Base-by-base conservation (phyloP, 2,888 invertebrate genomes). In the Spodoptera littoralis region DNA sequence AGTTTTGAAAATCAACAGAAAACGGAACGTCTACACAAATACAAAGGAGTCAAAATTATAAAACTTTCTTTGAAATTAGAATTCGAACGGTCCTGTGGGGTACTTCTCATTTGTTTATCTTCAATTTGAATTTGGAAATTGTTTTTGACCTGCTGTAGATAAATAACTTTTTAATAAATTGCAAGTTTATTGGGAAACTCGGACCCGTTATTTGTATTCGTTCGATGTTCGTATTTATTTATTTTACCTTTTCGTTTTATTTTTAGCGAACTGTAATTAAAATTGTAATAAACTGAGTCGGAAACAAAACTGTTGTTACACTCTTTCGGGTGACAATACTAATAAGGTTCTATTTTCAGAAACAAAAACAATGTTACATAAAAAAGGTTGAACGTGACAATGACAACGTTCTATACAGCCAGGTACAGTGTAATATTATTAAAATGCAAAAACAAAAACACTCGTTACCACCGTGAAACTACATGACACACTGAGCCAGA, bases 1-100 rank as follows among this genome's bases (percentile, higher is more conserved):
- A 91, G 91, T 92, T 92, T 91, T 89, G 87, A 89, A 90, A 92
- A 91, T 90, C 92, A 91, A 92, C 91, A 91, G 84, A 87, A 88
- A 89, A 88, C 84, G 82, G 85, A 81, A 84, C 77, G 83, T 87
- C 85, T 87, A 84, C 84, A 82, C 86, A 88, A 87, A 89, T 82
- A 90, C 81, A 86, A 87, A 87, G 81, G 84, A 86, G 79, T 82
- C 80, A 81, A 87, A 87, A 90, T 88, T 88, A 86, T 86, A 84
- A 87, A 89, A 86, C 74, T 87, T 86, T 79, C 68, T 76, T 81
- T 79, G 64, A 77, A 73, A 77, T 79, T 75, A 75, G 70, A 75
- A 77, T 77, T 65, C 65, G 64, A 77, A 77, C 60, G 62, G 57
- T 65, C 53, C 73, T 58, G 70, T 61, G 73, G 56, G 9, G 62